These are phyloP conservation scores for Aspiorhynchus laticeps DNA, from an alignment of 2,113 vertebrate genomes.

Conservation along the genomic window DNA sequence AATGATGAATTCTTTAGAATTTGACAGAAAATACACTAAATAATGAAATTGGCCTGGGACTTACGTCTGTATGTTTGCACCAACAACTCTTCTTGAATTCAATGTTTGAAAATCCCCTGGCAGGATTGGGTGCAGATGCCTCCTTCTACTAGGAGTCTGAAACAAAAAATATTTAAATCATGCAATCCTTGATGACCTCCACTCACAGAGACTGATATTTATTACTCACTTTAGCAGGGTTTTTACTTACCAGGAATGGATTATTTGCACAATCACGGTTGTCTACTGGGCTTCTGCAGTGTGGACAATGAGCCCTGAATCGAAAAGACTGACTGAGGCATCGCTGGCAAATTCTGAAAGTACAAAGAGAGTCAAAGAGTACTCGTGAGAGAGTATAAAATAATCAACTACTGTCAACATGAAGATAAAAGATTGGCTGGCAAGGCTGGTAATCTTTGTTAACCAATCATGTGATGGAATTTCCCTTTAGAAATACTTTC, in stretches of 20 bases:
- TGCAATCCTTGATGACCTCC: neutral
- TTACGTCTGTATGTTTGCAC: constrained; percentile 24
- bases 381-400: neutral
- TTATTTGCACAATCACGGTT: constrained; percentile 74
- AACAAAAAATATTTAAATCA: neutral
- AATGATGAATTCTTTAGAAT: neutral
- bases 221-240: neutral
- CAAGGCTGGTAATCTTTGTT: neutral
- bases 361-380: constrained; percentile 14
- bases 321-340: constrained; percentile 37
- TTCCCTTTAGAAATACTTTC: constrained; percentile 44
- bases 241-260: constrained; percentile 69
- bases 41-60: neutral
- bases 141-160: neutral
- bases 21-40: neutral
- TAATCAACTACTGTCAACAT: neutral
- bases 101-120: neutral
- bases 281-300: constrained; percentile 81
- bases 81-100: neutral
- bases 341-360: constrained; percentile 50
- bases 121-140: neutral
- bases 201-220: neutral
- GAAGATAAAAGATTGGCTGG: neutral
- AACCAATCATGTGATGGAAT: constrained; percentile 1
- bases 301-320: constrained; percentile 64